Evolutionary conservation across 2,113 vertebrate genomes (phyloP), one percentile per base, ranked within the genome.

Genomic region (Percina caprodes): DNA sequence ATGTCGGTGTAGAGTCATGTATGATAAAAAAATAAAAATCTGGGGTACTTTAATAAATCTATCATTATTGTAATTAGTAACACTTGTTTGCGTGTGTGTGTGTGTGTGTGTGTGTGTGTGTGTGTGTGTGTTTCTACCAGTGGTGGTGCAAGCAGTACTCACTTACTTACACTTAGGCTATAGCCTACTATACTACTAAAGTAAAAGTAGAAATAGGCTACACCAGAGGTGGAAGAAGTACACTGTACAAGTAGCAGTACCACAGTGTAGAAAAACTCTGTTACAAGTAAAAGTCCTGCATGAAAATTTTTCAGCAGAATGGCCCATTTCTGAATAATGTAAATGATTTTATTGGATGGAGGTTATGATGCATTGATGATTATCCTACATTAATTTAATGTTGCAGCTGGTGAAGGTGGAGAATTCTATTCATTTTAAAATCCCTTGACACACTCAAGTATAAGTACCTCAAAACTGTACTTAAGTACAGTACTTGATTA

Each of bases 1-100:
- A 19, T 62, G 88, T 24, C 87, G 48, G 24, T 81, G 63, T 45
- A n/a, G 15, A 21, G 45, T 14, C 15, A 48, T 6, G 21, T 59
- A 59, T 59, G 1, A 10, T n/a, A n/a, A 35, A 59, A 5, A 23
- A 18, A 48, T 66, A 23, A 9, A 39, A 39, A 39, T 54, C 3
- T 54, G 9, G 52, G 7, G 8, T 1, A n/a, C 6, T n/a, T 54
- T 10, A 54, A n/a, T 49, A 42, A 42, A 10, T 10, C 9, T 42
- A 42, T n/a, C 5, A 42, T 35, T 62, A 5, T 19, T 60, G 6
- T 19, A 16, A 24, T 56, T 26, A 26, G 55, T 42, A 42, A 42
- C 39, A 55, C 52, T 11, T 23, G 3, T 56, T 13, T 23, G 2
- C 3, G 30, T 30, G 30, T 30, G 30, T 30, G 30, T 30, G 30